Base-by-base conservation (phyloP, 2,888 invertebrate genomes). In the Mycalesis mineus region DNA sequence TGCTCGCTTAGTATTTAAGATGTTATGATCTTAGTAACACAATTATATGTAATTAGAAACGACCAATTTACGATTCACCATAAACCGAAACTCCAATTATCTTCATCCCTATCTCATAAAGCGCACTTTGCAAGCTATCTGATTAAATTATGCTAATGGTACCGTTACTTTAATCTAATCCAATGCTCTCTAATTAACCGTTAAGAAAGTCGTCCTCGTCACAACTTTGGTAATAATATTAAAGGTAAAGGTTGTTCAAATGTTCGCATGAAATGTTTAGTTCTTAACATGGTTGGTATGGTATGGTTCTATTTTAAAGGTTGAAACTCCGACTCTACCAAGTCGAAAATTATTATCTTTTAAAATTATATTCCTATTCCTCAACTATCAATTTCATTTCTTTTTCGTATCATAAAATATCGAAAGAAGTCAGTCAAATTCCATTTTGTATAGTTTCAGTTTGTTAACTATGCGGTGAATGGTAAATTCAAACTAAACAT, bases 81-180 rank as follows among this genome's bases (percentile, higher is more conserved):
- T 62, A 56, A 59, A 59, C 60, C 57, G 62, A 63, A 60, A 68
- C 69, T 67, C 66, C 68, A 68, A 73, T 74, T 76, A 77, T 71
- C 74, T 72, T 71, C 67, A 75, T 74, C 66, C 69, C 64, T 64
- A 75, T 78, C 77, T 73, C 69, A 72, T 67, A 68, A 65, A 57
- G 66, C 69, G 71, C 66, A 65, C 69, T 77, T 74, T 75, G 73
- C 74, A 74, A 75, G 70, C 71, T 78, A 80, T 81, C 82, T 78
- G 72, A 76, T 82, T 86, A 82, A 78, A 86, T 86, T 85, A 85
- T 69, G 64, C 68, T 82, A 84, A 87, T 83, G 77, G 77, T 71
- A 73, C 70, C 72, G 65, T 72, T 74, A 65, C 65, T 70, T 77
- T 77, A 80, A 84, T 76, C 68, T 68, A 75, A 84, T 78, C 74